Base-by-base conservation (phyloP, 1,140 invertebrate species). In the Phortica variegata region DNA sequence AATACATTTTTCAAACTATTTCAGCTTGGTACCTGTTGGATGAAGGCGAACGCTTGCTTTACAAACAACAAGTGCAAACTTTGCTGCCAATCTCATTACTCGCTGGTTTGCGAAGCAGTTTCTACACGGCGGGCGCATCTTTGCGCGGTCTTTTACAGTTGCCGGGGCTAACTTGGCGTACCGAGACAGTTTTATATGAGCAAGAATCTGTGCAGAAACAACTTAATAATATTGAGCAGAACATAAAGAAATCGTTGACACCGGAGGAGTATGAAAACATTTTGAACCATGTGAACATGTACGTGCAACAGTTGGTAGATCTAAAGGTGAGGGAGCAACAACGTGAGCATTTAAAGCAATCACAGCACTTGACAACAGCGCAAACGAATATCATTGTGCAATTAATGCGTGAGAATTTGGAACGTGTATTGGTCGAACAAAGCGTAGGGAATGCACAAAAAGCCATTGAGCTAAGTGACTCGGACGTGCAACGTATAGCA, bases 261-360 rank as follows among this genome's bases (percentile, higher is more conserved):
- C 41, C 60, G 1, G 66, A 74, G 26, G 70, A 76, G 29, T 76
- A 73, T 50, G 65, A 71, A 29, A 73, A 73, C 47, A 65, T 76
- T 20, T 39, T 76, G 9, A 73, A 73, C 47, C 73, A 76, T 43
- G 60, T 76, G 9, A 73, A 76, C 18, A 60, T 53, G 32, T 76
- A 76, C 37, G 65, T 75, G 33, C 73, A 75, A 38, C 56, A 72
- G 34, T 39, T 76, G 38, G 55, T 75, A 12, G 62, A 65, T 5
- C 33, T 62, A 12, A 72, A 73, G 36, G 3, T 75, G 41, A 52
- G 69, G 33, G 47, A 73, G 19, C 57, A 73, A 37, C 38, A 31
- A 10, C 23, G 47, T 7, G 5, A 52, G 12, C 45, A 44, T 16
- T 3, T 13, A 2, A 8, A 21, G 13, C 45, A 37, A 13, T 23